Conservation (phyloP, 2,888 invertebrate genomes). For the Coelinius sp. region DNA sequence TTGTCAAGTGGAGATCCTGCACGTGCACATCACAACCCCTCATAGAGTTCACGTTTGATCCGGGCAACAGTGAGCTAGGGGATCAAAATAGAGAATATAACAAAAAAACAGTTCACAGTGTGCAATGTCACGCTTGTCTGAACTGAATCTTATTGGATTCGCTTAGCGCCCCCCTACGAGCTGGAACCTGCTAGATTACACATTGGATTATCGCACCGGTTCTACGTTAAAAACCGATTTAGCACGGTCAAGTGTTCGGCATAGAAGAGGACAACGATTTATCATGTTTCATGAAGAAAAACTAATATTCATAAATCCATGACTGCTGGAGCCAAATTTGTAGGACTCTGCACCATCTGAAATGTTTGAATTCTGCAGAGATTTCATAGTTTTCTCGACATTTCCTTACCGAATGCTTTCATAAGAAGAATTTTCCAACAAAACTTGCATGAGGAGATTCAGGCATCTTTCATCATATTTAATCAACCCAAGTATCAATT, state of each 20-base stretch:
- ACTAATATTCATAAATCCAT: not conserved
- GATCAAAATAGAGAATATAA: not conserved
- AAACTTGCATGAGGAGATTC: too few species aligned
- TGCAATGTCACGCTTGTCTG: slow-evolving; percentile 64
- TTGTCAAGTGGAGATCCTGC: slow-evolving; percentile 49
- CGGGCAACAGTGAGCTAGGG: not conserved
- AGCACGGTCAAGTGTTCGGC: slow-evolving; percentile 50
- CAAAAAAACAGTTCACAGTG: slow-evolving; percentile 32
- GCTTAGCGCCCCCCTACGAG: slow-evolving; percentile 52
- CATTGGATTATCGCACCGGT: slow-evolving; percentile 63
- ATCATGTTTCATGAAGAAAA: not conserved
- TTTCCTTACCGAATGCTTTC: too few species aligned
- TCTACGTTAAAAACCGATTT: slow-evolving; percentile 40
- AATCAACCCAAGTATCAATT: not conserved
- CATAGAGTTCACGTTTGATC: slow-evolving; percentile 22
- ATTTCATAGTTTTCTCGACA: too few species aligned
- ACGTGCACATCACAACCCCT: slow-evolving; percentile 44
- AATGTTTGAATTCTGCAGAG: too few species aligned
- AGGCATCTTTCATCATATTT: too few species aligned
- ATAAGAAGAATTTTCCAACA: too few species aligned
- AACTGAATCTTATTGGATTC: slow-evolving; percentile 65
- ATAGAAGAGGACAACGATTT: slow-evolving; percentile 14
- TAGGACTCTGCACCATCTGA: not conserved
- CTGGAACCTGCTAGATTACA: slow-evolving; percentile 67
- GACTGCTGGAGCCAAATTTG: not conserved